A percentile compares a stretch with the other conserved stretches of the same genome.
These are phyloP conservation scores for Siniperca knerii DNA, from an alignment of 2,113 vertebrate species.

Conservation along the genomic window DNA sequence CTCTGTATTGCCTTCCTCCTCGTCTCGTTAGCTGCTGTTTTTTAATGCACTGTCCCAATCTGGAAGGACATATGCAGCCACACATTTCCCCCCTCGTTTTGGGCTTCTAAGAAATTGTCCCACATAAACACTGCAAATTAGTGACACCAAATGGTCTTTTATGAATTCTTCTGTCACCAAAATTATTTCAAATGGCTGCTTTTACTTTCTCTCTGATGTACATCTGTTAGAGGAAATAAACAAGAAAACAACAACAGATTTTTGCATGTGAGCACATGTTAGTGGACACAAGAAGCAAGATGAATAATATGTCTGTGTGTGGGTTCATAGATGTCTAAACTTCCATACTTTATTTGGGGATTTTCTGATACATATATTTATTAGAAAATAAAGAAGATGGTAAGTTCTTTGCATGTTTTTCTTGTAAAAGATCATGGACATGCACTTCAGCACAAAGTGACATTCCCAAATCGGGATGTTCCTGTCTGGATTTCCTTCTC, in stretches of 20 bases:
- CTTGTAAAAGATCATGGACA: background rate
- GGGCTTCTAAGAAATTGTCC: conserved; percentile 76
- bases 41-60: conserved; percentile 73
- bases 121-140: conserved; percentile 80
- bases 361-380: background rate
- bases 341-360: background rate
- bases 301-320: conserved; percentile 1
- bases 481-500: conserved; percentile 51
- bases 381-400: background rate
- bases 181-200: conserved; percentile 63
- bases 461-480: conserved; percentile 44
- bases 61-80: conserved; percentile 79
- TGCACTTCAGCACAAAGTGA: background rate
- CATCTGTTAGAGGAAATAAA: conserved; percentile 78
- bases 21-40: conserved; percentile 75
- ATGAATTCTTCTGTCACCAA: conserved; percentile 79
- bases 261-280: conserved; percentile 20
- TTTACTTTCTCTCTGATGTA: conserved; percentile 71
- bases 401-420: background rate
- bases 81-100: conserved; percentile 40
- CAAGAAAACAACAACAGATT: conserved; percentile 59
- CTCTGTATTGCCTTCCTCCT: conserved; percentile 39
- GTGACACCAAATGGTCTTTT: conserved; percentile 79
- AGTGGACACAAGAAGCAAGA: conserved; percentile 2
- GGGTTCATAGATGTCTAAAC: conserved; percentile 2